Evolutionary conservation across 2,113 vertebrate genomes (phyloP).

Genomic region (Datnioides undecimradiatus): DNA sequence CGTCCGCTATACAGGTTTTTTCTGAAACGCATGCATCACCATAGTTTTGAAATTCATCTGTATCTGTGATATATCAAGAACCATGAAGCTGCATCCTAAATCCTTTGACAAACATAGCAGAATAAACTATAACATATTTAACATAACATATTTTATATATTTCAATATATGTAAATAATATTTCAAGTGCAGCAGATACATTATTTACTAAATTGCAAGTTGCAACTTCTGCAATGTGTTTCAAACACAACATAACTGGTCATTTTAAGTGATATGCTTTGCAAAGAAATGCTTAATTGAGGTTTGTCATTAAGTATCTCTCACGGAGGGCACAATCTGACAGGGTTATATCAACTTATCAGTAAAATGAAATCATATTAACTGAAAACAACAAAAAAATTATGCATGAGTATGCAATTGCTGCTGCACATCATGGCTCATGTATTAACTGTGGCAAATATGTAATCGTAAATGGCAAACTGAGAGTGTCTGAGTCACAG

Average conservation of each 20-base stretch:
- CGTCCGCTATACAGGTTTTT: not conserved
- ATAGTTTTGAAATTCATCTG: not conserved
- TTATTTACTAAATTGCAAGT: not conserved
- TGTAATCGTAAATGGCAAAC: conserved; percentile 61
- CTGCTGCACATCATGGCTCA: conserved; percentile 19
- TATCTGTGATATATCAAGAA: not conserved
- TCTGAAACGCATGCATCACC: not conserved
- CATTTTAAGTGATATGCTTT: not conserved
- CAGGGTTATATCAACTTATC: not conserved
- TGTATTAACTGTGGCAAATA: conserved; percentile 48
- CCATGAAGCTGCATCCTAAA: not conserved
- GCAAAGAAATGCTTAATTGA: not conserved
- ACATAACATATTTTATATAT: too few species aligned
- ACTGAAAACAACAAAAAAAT: too few species aligned
- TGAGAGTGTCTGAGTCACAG: conserved; percentile 23
- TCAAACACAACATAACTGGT: not conserved
- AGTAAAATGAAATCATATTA: not conserved
- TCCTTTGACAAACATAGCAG: not conserved
- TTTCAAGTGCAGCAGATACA: not conserved
- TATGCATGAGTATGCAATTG: too few species aligned
- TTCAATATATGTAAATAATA: not conserved
- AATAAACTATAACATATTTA: too few species aligned
- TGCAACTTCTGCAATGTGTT: not conserved
- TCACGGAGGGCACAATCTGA: not conserved
- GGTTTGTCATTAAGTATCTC: not conserved